phyloP scores from a whole-genome alignment of 1,140 invertebrate species.

The Galleria mellonella region DNA sequence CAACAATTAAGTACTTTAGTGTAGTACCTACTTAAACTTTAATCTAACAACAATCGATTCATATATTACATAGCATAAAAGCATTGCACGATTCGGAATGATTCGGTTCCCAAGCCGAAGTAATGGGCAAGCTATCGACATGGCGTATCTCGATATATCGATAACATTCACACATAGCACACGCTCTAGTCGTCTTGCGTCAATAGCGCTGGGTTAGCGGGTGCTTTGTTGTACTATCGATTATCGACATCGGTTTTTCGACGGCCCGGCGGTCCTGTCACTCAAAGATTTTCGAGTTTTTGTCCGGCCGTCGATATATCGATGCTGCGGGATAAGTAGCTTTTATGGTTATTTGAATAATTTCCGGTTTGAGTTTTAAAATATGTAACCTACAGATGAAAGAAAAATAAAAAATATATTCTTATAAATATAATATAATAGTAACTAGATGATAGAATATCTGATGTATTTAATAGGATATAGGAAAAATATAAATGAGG shows the following conservation, averaged over 20 bases:
- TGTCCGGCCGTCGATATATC: constrained; percentile 49
- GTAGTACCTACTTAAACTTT: too few relatives aligned
- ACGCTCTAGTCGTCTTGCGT: constrained; percentile 53
- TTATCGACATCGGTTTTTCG: constrained; percentile 60
- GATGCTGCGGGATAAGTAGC: constrained; percentile 24
- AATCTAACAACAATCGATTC: too few relatives aligned
- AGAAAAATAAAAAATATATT: too few relatives aligned
- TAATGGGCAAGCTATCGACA: constrained; percentile 63
- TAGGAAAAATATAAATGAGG: too few relatives aligned
- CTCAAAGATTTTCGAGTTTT: constrained; percentile 63
- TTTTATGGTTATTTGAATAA: too few relatives aligned
- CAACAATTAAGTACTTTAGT: too few relatives aligned
- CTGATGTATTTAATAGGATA: too few relatives aligned
- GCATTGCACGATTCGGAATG: constrained; percentile 20
- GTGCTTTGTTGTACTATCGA: constrained; percentile 62
- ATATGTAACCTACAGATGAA: too few relatives aligned
- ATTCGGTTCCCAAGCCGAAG: constrained; percentile 47
- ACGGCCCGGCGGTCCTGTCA: constrained; percentile 70
- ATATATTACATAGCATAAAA: too few relatives aligned
- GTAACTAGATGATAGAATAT: too few relatives aligned
- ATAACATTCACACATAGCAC: constrained; percentile 72
- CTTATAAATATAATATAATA: too few relatives aligned
- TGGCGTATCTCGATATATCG: constrained; percentile 56
- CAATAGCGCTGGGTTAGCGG: constrained; percentile 59
- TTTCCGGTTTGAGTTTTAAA: too few relatives aligned